A percentile compares a stretch with the other conserved stretches of the same genome.
Evolutionary conservation across 1,140 invertebrate species (phyloP).

Genomic region (Eriosoma lanigerum): DNA sequence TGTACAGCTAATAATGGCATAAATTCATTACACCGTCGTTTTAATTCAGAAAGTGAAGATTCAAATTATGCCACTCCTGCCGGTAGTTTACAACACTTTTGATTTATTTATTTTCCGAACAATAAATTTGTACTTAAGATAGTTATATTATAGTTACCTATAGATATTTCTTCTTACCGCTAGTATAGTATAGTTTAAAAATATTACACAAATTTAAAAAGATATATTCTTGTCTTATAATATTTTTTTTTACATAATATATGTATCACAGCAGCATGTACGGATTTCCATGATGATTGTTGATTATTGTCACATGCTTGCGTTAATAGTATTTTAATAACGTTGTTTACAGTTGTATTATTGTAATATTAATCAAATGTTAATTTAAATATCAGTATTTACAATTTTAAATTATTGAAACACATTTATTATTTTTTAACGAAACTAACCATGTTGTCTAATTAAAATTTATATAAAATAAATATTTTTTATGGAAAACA

Average conservation of each 20-base stretch:
- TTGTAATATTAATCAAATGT: background rate
- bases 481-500: background rate
- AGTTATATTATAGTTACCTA: constrained; percentile 25
- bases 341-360: background rate
- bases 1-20: background rate
- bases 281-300: background rate
- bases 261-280: background rate
- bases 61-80: constrained; percentile 46
- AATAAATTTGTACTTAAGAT: constrained; percentile 44
- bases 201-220: constrained; percentile 16
- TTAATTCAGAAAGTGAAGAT: constrained; percentile 45
- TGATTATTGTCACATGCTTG: background rate
- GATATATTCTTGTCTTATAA: background rate
- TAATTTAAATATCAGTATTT: background rate
- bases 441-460: background rate
- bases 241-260: background rate
- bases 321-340: background rate
- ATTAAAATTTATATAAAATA: background rate
- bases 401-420: background rate
- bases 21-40: constrained; percentile 16
- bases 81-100: constrained; percentile 42
- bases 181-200: constrained; percentile 31
- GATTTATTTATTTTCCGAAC: background rate
- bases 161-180: constrained; percentile 30
- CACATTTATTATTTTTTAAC: background rate